Evolutionary conservation across 2,113 vertebrate species (phyloP).

Genomic region (Ramphastos sulfuratus): DNA sequence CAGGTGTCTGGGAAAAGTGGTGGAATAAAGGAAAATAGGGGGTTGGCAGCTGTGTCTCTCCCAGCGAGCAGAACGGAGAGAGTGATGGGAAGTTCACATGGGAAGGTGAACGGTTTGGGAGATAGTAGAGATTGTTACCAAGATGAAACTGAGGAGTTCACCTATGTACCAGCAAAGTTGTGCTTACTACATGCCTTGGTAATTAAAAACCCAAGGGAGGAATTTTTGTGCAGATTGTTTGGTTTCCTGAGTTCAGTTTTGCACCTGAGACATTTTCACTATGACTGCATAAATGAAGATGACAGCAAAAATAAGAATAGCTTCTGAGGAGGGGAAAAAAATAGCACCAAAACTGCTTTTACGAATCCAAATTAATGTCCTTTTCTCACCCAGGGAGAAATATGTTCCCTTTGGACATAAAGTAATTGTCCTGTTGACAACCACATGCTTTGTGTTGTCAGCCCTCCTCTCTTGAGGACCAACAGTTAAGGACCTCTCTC

Average conservation of each 20-base stretch:
- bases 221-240: background rate
- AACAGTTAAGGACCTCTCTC: background rate
- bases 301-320: background rate
- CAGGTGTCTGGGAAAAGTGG: accelerated
- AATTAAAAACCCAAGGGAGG: background rate
- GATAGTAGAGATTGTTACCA: background rate
- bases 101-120: background rate
- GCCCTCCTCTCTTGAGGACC: background rate
- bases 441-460: background rate
- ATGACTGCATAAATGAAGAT: background rate
- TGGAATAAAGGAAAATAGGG: background rate
- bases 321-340: background rate
- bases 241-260: background rate
- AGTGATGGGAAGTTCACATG: background rate
- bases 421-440: background rate
- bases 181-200: background rate
- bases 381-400: background rate
- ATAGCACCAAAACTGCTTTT: background rate
- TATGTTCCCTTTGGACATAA: background rate
- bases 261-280: background rate
- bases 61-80: accelerated
- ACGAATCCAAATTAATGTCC: background rate
- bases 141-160: background rate
- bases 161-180: accelerated
- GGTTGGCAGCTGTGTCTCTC: background rate